Evolutionary conservation across 64 coral and sea anemone genomes (phyloP), one percentile per base, ranked within the genome.

Genomic region (Montipora capricornis): DNA sequence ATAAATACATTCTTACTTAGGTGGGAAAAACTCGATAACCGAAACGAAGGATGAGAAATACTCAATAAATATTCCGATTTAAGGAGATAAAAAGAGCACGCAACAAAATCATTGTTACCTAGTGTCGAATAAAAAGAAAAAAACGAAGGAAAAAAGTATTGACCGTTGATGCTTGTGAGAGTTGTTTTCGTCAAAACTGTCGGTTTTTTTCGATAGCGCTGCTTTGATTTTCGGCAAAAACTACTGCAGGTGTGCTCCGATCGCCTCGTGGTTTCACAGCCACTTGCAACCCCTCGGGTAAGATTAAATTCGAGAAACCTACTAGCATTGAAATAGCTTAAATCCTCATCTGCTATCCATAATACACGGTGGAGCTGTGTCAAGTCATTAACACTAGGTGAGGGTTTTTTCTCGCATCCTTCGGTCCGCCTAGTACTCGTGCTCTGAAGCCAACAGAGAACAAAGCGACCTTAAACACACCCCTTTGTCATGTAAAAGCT

Each of bases 341-440:
- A 45, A 47, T 12, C 19, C 14, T 73, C 45, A 50, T 70, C 45
- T 19, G 10, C 64, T 17, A 22, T 49, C 66, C 17, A 86, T 71
- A 68, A 68, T 86, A 46, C 4, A 24, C 20, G 50, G 67, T 16
- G 17, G 6, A 86, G 82, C 50, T 11, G 6, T 57, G 61, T 47
- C 26, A 84, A 84, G 62, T 68, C 47, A 84, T 84, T 84, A 84
- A 61, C 81, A 84, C 62, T 50, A 5, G 47, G 37, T 49, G 44
- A 69, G 81, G 81, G 44, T 44, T 86, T 86, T 86, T 86, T 86
- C 82, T 86, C 44, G 47, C 82, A 68, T 86, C 82, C 81, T 50
- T 86, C 19, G 60, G 29, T 24, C 1, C 14, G 60, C 62, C 4
- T 69, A 48, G 6, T 29, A n/a, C 62, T 86, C 82, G 44, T 22